Evolutionary conservation across 2,113 vertebrate genomes (phyloP).

Genomic region (Sula dactylatra): DNA sequence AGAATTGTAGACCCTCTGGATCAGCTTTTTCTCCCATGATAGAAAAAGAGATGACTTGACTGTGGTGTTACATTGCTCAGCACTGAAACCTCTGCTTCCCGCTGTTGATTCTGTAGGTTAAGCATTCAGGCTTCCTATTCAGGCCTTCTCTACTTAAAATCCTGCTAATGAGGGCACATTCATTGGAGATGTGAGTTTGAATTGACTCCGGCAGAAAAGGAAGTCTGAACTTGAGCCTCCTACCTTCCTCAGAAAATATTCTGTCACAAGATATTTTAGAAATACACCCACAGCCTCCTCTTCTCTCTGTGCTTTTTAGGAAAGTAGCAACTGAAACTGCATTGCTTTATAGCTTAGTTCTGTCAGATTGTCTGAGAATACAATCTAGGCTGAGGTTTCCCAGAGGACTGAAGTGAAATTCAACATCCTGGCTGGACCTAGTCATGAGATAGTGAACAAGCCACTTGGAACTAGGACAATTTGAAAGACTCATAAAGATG

Average conservation of each 20-base stretch:
- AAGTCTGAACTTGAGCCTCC: slow-evolving; percentile 3
- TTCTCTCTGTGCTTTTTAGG: not conserved
- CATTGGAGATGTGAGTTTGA: not conserved
- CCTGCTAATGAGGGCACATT: not conserved
- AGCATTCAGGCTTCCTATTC: not conserved
- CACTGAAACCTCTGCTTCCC: not conserved
- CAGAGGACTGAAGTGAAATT: not conserved
- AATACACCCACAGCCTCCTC: slow-evolving; percentile 5
- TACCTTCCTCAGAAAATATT: not conserved
- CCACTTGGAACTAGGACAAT: not conserved
- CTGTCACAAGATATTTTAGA: slow-evolving; percentile 9
- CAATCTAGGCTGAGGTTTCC: not conserved
- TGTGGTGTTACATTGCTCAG: not conserved
- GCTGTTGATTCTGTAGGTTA: not conserved
- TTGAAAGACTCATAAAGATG: not conserved
- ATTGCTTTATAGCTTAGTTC: not conserved
- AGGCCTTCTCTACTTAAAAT: not conserved
- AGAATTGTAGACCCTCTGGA: not conserved
- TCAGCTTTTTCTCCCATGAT: not conserved
- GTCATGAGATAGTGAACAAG: not conserved
- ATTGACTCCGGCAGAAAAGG: not conserved
- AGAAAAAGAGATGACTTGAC: not conserved
- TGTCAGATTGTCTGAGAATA: not conserved
- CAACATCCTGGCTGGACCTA: not conserved
- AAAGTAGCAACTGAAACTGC: not conserved